Percentiles rank a stretch among this genome's conserved stretches.
Conservation (phyloP, 2,797 vertebrate genomes). For the Ctenosaura bakeri region DNA sequence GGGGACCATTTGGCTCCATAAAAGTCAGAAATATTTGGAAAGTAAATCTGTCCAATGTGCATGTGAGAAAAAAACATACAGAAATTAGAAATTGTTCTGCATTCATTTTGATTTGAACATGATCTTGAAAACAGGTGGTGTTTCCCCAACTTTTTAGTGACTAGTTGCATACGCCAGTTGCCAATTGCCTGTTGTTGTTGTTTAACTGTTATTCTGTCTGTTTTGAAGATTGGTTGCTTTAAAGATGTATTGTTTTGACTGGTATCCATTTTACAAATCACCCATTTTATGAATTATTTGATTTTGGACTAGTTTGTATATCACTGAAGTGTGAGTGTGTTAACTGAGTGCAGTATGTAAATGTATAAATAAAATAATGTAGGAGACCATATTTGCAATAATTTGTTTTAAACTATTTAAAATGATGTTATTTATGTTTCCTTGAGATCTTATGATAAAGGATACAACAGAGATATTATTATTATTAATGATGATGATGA, state of each 20-base stretch:
- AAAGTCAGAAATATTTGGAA: background rate
- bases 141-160: background rate
- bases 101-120: slow-evolving; percentile 1
- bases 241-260: background rate
- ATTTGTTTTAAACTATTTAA: background rate
- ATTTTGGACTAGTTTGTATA: no score
- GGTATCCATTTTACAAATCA: no score
- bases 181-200: background rate
- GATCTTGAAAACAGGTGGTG: background rate
- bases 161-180: background rate
- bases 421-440: no score
- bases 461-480: no score
- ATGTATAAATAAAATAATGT: background rate
- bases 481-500: no score
- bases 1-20: background rate
- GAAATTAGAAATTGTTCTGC: background rate
- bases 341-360: background rate
- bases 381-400: slow-evolving; percentile 19
- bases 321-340: background rate
- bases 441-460: no score
- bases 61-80: background rate
- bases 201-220: background rate
- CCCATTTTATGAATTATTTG: no score
- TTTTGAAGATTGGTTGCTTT: background rate
- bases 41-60: background rate